Percentiles rank a stretch among this genome's conserved stretches.
Evolutionary conservation across 2,888 invertebrate genomes (phyloP).

Genomic region (Frankliniella fusca): DNA sequence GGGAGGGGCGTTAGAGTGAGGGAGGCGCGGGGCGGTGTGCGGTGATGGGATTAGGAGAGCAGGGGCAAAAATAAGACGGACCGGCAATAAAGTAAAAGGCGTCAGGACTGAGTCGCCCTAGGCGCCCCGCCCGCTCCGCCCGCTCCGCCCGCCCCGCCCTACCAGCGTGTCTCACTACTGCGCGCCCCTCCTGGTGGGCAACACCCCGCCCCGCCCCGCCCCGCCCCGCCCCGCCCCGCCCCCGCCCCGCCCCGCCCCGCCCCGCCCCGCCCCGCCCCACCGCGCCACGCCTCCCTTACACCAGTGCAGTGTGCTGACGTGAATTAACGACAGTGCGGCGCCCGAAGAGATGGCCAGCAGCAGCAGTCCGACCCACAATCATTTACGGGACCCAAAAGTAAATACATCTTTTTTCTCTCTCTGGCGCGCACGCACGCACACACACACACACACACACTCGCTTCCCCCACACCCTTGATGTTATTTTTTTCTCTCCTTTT

Average conservation of each 20-base stretch:
- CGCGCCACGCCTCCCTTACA: background rate
- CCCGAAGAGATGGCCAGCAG: background rate
- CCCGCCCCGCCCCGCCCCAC: background rate
- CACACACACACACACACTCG: background rate
- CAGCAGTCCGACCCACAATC: background rate
- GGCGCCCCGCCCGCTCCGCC: background rate
- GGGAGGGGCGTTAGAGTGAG: background rate
- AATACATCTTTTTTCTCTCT: background rate
- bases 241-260: background rate
- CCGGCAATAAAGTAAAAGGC: conserved; percentile 21
- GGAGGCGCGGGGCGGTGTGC: background rate
- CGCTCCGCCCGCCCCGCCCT: background rate
- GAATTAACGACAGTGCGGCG: conserved; percentile 10
- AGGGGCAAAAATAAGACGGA: conserved; percentile 21
- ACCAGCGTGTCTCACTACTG: background rate
- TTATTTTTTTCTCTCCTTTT: background rate
- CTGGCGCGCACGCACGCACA: too few species aligned
- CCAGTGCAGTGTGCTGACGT: conserved; percentile 17
- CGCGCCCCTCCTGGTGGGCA: background rate
- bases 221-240: background rate
- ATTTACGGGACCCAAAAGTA: background rate
- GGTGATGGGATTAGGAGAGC: conserved; percentile 17
- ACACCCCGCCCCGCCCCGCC: background rate
- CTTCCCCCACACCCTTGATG: background rate
- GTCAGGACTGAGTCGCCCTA: background rate